Evolutionary conservation across 2,888 invertebrate species (phyloP), one percentile per base, ranked within the genome.

Genomic region (Cephonodes hylas): DNA sequence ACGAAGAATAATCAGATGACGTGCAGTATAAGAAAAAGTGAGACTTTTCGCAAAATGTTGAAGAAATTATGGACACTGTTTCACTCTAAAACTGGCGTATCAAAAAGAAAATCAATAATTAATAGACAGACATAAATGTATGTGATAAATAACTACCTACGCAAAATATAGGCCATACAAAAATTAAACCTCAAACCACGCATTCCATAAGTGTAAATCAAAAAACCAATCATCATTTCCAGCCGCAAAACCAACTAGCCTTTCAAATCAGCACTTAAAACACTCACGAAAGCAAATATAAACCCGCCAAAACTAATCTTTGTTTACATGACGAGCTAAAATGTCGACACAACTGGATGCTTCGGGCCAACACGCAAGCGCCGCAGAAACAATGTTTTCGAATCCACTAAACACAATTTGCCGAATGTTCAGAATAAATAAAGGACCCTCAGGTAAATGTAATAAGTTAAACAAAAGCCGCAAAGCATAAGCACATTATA

Each of bases 391-490:
- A 18, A 69, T 68, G 65, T 65, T 66, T 67, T 64, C 69, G 58
- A 63, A 61, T 64, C 63, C 56, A 62, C 66, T 69, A 67, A 65
- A 72, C 68, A 73, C 64, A 64, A 46, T 64, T 70, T 67, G 60
- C 42, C 27, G 42, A 59, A 42, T 22, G 42, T 38, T 10, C 25
- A 15, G 38, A 57, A 64, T 62, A 65, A 69, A 65, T 69, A 71
- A 64, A 61, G 45, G 60, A 46, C 57, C 53, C 57, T 45, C 48
- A 66, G 64, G 63, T 65, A 65, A 66, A 69, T 60, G 60, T 64
- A 63, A 42, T 58, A 67, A 66, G 62, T 67, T 66, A 31, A 67
- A 66, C 66, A 64, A 64, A 70, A 64, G 65, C 63, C 70, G 61
- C 42, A 68, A 63, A 72, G 23, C 58, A 58, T 44, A 59, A 59